These are phyloP conservation scores for Dicerorhinus sumatrensis DNA, from an alignment of 2,113 vertebrate species.

Conservation along the genomic window DNA sequence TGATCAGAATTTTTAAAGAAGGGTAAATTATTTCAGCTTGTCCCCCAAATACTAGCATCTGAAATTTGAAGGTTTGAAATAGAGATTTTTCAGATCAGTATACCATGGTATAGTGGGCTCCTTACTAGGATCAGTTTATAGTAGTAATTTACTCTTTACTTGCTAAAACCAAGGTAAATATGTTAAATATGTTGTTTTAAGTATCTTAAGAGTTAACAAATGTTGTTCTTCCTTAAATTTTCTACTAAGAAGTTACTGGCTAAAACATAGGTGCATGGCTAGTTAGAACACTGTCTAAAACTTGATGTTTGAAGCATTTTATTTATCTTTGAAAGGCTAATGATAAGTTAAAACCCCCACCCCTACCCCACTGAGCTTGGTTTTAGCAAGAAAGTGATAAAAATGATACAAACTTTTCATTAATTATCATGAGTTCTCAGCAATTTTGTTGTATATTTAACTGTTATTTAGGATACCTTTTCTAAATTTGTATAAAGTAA, in stretches of 20 bases:
- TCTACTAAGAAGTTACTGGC: neutral
- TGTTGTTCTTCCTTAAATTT: slow-evolving; percentile 5
- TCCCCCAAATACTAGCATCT: neutral
- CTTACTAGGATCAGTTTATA: neutral
- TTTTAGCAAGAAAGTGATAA: slow-evolving; percentile 13
- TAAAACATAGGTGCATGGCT: neutral
- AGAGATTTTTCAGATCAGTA: neutral
- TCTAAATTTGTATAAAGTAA: neutral
- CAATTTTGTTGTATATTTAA: slow-evolving; percentile 15
- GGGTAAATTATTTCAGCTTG: neutral
- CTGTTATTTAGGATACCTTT: neutral
- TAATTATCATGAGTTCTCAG: neutral
- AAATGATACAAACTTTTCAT: neutral
- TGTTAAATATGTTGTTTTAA: neutral
- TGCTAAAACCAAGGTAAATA: neutral
- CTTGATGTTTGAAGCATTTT: neutral
- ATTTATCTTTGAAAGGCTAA: neutral
- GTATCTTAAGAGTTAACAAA: neutral
- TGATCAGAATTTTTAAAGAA: neutral
- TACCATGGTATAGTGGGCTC: neutral
- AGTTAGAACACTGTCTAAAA: neutral
- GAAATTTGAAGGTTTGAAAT: neutral
- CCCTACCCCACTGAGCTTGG: neutral
- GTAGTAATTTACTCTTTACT: neutral
- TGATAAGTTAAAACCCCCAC: neutral